These are phyloP conservation scores for Heliconius nattereri DNA, from an alignment of 1,140 invertebrate genomes.

Conservation along the genomic window DNA sequence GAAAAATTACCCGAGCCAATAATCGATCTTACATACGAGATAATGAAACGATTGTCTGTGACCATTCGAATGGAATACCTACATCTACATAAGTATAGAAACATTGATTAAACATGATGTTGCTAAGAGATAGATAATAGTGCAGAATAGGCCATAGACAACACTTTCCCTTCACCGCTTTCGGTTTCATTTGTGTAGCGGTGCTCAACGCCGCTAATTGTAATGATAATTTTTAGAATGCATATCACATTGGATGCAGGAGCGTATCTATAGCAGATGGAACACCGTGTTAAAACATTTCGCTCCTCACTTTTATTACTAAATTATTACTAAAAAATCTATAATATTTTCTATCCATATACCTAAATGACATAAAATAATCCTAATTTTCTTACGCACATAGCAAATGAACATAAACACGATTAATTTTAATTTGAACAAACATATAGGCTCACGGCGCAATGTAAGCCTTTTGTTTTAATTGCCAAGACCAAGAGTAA, in stretches of 20 bases:
- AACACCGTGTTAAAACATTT: too few species aligned
- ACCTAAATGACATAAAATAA: neutral
- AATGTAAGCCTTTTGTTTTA: neutral
- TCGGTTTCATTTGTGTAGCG: too few species aligned
- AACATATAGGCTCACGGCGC: neutral
- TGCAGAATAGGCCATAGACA: too few species aligned
- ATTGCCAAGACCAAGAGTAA: neutral
- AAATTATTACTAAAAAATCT: too few species aligned
- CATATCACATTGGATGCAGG: too few species aligned
- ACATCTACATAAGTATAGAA: neutral
- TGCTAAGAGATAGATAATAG: too few species aligned
- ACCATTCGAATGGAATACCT: neutral
- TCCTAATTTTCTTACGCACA: neutral
- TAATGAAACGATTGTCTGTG: neutral
- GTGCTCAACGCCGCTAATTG: too few species aligned
- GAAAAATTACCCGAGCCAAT: neutral
- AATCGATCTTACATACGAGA: neutral
- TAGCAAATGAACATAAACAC: neutral
- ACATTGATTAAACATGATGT: neutral
- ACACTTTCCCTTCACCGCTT: too few species aligned
- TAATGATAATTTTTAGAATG: too few species aligned
- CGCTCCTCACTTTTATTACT: too few species aligned
- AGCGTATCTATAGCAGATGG: too few species aligned
- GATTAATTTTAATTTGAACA: neutral
- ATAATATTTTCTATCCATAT: neutral